A percentile compares a stretch with the other conserved stretches of the same genome.
These are phyloP conservation scores for Pelvicachromis taeniatus DNA, from an alignment of 2,113 vertebrate genomes.

Conservation along the genomic window DNA sequence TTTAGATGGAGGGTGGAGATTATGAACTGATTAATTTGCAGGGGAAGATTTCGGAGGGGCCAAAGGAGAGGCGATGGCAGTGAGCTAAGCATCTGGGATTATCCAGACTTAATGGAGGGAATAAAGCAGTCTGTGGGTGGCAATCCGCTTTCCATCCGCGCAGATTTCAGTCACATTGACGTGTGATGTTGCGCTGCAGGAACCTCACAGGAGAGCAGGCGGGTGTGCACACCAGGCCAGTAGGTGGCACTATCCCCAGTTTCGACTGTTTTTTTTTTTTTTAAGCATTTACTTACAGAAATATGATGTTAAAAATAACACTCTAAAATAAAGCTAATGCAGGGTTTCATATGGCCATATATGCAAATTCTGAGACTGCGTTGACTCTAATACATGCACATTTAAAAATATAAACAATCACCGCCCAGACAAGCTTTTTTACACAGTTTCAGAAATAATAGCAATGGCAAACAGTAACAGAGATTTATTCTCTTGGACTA, in stretches of 20 bases:
- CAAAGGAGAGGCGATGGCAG: conserved; percentile 43
- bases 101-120: conserved; percentile 61
- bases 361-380: not conserved
- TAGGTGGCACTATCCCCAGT: not conserved
- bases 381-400: not conserved
- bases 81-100: conserved; percentile 60
- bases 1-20: conserved; percentile 35
- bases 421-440: not conserved
- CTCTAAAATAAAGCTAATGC: not conserved
- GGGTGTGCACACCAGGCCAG: not conserved
- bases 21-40: conserved; percentile 61
- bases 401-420: not conserved
- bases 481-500: not conserved
- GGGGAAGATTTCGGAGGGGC: conserved; percentile 35
- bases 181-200: conserved; percentile 14
- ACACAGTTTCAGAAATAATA: not conserved
- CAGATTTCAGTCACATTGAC: conserved; percentile 52
- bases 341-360: not conserved
- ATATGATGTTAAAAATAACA: not conserved
- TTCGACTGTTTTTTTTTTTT: not conserved
- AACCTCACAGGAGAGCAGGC: not conserved
- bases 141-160: conserved; percentile 51
- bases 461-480: not conserved
- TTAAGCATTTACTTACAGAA: not conserved
- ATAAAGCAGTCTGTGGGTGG: conserved; percentile 49